Conservation (phyloP, 2,113 vertebrate species). For the Craseonycteris thonglongyai region DNA sequence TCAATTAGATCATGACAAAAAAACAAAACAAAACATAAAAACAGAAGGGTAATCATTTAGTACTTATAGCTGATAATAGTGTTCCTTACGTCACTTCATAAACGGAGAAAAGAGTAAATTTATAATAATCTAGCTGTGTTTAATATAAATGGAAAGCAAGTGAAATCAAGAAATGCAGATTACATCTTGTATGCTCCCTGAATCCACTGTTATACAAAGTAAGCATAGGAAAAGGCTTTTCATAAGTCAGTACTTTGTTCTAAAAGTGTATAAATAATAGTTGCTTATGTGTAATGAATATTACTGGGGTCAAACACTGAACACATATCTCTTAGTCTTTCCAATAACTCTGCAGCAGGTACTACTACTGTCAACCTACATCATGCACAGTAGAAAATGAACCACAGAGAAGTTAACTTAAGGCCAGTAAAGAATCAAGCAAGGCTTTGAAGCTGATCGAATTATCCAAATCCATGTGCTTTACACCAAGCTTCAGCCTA, state of each 20-base stretch:
- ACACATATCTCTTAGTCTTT: not conserved
- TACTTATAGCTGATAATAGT: not conserved
- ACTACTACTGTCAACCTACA: not conserved
- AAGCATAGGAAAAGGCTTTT: not conserved
- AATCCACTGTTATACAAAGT: not conserved
- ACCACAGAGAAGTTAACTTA: not conserved
- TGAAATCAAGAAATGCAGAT: not conserved
- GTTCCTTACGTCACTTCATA: not conserved
- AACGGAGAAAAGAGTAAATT: not conserved
- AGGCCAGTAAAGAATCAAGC: not conserved
- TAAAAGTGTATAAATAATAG: not conserved
- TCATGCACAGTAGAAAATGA: not conserved
- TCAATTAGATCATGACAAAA: not conserved
- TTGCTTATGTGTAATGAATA: not conserved
- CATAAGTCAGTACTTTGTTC: not conserved
- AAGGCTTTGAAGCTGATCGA: not conserved
- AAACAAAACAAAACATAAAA: not conserved
- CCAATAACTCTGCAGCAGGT: not conserved
- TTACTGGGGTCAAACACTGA: not conserved
- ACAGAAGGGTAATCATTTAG: not conserved
- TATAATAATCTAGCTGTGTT: not conserved
- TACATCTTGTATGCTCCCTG: not conserved
- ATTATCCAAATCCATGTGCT: not conserved
- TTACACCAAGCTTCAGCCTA: not conserved
- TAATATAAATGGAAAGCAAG: not conserved